These are phyloP conservation scores for Clarias pachynema DNA, from an alignment of 2,797 vertebrate species.

Conservation along the genomic window DNA sequence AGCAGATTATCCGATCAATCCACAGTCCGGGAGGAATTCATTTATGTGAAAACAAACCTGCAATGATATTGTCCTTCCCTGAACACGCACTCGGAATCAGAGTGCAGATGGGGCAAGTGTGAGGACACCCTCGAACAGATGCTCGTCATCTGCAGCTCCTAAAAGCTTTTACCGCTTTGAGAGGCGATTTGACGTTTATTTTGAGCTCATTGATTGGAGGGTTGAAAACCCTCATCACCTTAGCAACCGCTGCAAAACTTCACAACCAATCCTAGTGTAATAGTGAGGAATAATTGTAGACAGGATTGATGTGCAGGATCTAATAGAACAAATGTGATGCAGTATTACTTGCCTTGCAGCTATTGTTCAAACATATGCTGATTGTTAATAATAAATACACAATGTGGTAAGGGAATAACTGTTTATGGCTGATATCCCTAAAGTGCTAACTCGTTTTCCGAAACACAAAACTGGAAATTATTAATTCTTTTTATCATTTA, in stretches of 20 bases:
- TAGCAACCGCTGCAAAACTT: neutral
- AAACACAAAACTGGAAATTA: neutral
- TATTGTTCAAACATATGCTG: neutral
- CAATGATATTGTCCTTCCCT: neutral
- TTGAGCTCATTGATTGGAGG: neutral
- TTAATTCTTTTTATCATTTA: too few relatives aligned
- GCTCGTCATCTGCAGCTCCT: neutral
- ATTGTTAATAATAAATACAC: neutral
- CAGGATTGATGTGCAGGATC: neutral
- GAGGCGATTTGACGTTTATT: neutral
- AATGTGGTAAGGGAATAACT: neutral
- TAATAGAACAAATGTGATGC: neutral
- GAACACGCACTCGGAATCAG: neutral
- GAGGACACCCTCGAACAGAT: neutral
- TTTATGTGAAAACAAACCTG: conserved; percentile 11
- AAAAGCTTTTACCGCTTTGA: neutral
- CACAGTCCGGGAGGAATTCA: conserved; percentile 13
- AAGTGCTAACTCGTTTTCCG: neutral
- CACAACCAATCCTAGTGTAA: neutral
- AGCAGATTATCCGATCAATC: conserved; percentile 17
- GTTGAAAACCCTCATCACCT: neutral
- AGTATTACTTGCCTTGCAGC: neutral
- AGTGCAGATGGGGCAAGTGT: neutral
- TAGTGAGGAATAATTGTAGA: neutral
- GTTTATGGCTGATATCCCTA: neutral